Evolutionary conservation across 2,888 invertebrate species (phyloP).

Genomic region (Sinhomidia bicolor): DNA sequence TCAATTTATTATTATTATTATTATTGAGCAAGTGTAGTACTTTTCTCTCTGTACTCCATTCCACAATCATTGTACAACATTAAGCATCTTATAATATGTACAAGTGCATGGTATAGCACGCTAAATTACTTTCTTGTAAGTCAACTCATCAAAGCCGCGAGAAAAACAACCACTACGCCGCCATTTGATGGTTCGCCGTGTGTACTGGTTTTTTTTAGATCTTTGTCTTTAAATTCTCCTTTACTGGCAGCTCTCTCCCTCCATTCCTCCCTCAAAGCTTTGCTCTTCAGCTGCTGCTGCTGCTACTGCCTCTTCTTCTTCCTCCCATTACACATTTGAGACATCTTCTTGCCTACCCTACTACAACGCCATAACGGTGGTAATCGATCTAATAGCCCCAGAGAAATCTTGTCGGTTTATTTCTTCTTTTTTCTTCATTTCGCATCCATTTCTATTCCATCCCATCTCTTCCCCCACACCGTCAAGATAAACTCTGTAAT

Average conservation of each 20-base stretch:
- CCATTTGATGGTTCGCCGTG: slow-evolving; percentile 15
- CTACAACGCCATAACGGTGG: not conserved
- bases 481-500: not conserved
- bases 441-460: not conserved
- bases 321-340: not conserved
- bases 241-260: no score
- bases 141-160: slow-evolving; percentile 33
- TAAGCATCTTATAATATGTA: no score
- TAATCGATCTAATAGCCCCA: slow-evolving; percentile 65
- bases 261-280: no score
- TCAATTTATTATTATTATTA: no score
- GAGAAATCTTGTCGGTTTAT: slow-evolving; percentile 55
- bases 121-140: slow-evolving; percentile 23
- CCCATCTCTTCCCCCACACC: not conserved
- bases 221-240: not conserved
- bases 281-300: no score
- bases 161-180: not conserved
- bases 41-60: no score
- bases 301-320: not conserved
- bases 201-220: not conserved
- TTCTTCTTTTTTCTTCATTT: slow-evolving; percentile 34
- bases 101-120: no score
- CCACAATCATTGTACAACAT: no score
- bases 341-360: not conserved
- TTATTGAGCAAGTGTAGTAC: no score